Conservation (phyloP, 2,113 vertebrate genomes). For the Calidris pygmaea region DNA sequence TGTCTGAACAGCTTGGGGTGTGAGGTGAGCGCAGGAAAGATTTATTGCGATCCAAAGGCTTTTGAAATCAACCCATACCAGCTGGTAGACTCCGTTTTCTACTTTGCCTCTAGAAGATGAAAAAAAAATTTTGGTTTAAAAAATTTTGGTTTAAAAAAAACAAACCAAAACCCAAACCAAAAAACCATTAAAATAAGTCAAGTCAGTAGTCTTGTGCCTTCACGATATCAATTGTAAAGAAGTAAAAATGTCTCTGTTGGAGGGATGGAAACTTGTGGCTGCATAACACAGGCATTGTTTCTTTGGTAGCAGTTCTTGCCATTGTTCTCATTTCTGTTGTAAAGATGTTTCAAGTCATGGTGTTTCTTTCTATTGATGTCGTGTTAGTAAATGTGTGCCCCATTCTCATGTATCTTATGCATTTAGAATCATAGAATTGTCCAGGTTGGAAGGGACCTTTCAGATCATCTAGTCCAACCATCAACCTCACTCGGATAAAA, state of each 20-base stretch:
- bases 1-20: not conserved
- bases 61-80: not conserved
- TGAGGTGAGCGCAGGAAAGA: rapidly evolving
- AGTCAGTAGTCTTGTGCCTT: not conserved
- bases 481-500: no score
- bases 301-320: not conserved
- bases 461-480: no score
- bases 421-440: no score
- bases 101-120: not conserved
- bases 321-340: not conserved
- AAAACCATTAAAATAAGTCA: not conserved
- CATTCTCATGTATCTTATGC: not conserved
- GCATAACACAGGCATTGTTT: not conserved
- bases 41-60: not conserved
- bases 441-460: no score
- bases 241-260: not conserved
- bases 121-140: no score
- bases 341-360: not conserved
- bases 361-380: not conserved
- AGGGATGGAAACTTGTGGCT: not conserved
- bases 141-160: no score
- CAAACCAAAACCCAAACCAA: not conserved
- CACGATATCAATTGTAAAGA: not conserved
- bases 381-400: not conserved
- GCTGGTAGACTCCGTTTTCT: not conserved